Evolutionary conservation across 1,140 invertebrate species (phyloP).

Genomic region (Caenorhabditis latens): DNA sequence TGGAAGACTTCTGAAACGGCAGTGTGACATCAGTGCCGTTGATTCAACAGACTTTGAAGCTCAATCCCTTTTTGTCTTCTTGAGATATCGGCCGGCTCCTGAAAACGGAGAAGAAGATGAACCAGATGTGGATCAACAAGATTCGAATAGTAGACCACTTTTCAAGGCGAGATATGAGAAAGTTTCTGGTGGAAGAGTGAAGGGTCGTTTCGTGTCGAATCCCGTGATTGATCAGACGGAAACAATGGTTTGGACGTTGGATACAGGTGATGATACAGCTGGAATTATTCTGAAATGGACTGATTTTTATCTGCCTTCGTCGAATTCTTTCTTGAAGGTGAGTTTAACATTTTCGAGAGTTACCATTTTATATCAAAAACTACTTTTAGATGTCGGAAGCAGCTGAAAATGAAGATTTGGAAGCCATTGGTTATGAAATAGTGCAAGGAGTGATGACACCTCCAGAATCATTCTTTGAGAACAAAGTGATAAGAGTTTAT

Average conservation of each 20-base stretch:
- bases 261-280: neutral
- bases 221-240: conserved; percentile 20
- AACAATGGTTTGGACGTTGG: conserved; percentile 43
- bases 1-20: conserved; percentile 69
- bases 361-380: too few species aligned
- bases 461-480: conserved; percentile 13
- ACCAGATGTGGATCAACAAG: conserved; percentile 4
- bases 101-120: neutral
- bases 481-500: conserved; percentile 25
- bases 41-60: conserved; percentile 22
- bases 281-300: conserved; percentile 27
- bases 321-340: neutral
- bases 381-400: conserved; percentile 7
- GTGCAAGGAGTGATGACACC: neutral
- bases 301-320: neutral
- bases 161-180: conserved; percentile 47
- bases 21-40: conserved; percentile 57
- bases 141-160: conserved; percentile 3
- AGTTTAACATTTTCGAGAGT: neutral
- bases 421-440: neutral
- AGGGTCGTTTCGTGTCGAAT: neutral
- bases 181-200: conserved; percentile 2
- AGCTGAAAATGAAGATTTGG: conserved; percentile 14
- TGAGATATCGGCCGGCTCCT: conserved; percentile 4
- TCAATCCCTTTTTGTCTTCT: neutral